These are phyloP conservation scores for Danio choprae DNA, from an alignment of 2,797 vertebrate species.

Conservation along the genomic window DNA sequence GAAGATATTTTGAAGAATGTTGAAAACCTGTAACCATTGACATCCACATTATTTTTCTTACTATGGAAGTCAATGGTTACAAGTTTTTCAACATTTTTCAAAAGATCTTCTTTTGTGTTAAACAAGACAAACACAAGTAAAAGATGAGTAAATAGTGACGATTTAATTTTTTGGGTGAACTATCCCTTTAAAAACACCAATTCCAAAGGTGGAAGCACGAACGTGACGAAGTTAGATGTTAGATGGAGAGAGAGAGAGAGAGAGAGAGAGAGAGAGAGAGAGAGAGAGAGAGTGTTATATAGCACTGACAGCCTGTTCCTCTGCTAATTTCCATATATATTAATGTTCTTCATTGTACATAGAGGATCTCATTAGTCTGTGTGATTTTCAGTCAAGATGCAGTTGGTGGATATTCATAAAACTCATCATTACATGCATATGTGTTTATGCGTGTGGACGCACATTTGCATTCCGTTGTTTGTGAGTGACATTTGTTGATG, in stretches of 20 bases:
- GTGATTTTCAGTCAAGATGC: conserved; percentile 81
- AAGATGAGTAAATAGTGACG: too few species aligned
- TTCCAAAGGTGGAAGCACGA: conserved; percentile 21
- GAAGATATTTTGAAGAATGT: too few species aligned
- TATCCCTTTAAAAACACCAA: conserved; percentile 13
- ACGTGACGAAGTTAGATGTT: conserved; percentile 17
- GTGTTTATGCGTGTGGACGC: conserved; percentile 35
- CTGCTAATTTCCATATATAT: conserved; percentile 86
- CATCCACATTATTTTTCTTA: too few species aligned
- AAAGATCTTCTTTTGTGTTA: too few species aligned
- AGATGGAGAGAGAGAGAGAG: conserved; percentile 20
- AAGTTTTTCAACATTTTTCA: too few species aligned
- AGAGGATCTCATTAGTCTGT: conserved; percentile 89
- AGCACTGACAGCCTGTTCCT: conserved; percentile 68
- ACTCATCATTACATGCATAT: conserved; percentile 72
- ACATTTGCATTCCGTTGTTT: conserved; percentile 46
- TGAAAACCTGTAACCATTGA: too few species aligned
- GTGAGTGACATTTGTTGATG: conserved; percentile 34
- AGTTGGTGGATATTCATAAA: conserved; percentile 74
- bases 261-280: conserved; percentile 34
- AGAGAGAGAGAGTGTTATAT: conserved; percentile 49
- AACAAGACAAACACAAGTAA: too few species aligned
- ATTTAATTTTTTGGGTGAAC: too few species aligned
- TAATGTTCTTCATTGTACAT: conserved; percentile 85
- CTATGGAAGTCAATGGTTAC: too few species aligned